Evolutionary conservation across 2,888 invertebrate species (phyloP).

Genomic region (Apotomis betuletana): DNA sequence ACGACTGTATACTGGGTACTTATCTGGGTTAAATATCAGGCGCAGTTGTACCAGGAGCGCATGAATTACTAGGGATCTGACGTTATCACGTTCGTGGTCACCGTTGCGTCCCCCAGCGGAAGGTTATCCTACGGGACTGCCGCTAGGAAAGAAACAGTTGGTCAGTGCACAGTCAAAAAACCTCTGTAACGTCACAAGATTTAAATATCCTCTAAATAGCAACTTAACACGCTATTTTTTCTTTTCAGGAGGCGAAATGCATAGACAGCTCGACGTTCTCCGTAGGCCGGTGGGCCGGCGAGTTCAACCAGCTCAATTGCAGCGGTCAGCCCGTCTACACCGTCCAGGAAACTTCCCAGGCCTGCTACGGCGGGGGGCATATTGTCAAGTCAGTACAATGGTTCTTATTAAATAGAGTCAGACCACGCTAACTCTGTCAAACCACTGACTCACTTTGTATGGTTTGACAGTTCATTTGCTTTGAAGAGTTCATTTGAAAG

Average conservation of each 20-base stretch:
- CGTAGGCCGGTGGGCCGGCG: conserved; percentile 58
- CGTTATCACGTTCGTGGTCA: conserved; percentile 47
- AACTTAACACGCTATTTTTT: neutral
- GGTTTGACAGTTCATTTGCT: no score
- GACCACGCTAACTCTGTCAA: neutral
- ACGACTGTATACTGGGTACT: no score
- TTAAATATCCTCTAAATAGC: no score
- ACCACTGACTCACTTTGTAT: no score
- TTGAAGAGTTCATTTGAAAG: no score
- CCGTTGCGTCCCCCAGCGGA: conserved; percentile 59
- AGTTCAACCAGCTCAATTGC: conserved; percentile 63
- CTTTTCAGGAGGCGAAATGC: conserved; percentile 66
- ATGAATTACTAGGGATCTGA: no score
- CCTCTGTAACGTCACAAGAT: no score
- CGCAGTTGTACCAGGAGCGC: no score
- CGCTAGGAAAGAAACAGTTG: conserved; percentile 54
- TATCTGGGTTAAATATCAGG: no score
- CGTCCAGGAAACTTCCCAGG: conserved; percentile 48
- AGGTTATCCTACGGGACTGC: conserved; percentile 56
- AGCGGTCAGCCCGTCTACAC: conserved; percentile 56
- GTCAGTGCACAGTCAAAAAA: conserved; percentile 46
- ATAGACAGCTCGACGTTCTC: conserved; percentile 59
- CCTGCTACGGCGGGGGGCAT: conserved; percentile 50
- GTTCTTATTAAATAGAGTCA: neutral
- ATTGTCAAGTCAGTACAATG: conserved; percentile 55